Conservation (phyloP, 2,797 vertebrate species). For the Enoplosus armatus region DNA sequence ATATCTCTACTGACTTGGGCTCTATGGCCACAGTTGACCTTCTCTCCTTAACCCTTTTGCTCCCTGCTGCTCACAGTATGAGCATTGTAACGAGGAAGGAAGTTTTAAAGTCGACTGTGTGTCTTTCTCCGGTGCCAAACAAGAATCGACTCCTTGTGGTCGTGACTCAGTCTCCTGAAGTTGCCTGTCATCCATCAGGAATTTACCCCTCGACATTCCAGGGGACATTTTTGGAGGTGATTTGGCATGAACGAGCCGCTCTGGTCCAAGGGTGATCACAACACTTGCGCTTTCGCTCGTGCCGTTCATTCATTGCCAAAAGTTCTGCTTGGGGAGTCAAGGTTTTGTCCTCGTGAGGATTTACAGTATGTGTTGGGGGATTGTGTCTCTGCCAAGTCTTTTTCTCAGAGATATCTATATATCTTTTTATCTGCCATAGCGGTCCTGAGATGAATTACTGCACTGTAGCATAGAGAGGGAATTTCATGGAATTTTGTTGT, state of each 20-base stretch:
- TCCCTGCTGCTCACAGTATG: slow-evolving; percentile 66
- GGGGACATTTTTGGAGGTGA: slow-evolving; percentile 57
- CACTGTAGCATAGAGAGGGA: not conserved
- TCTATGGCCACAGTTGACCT: slow-evolving; percentile 70
- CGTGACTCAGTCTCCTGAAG: slow-evolving; percentile 51
- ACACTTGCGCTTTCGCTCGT: slow-evolving; percentile 72
- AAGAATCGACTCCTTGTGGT: slow-evolving; percentile 65
- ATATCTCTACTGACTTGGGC: slow-evolving; percentile 58
- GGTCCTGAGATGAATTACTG: slow-evolving; percentile 1
- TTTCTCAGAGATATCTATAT: slow-evolving; percentile 15
- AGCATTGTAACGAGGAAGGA: slow-evolving; percentile 68
- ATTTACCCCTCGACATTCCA: slow-evolving; percentile 72
- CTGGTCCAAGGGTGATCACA: slow-evolving; percentile 73
- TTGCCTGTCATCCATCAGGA: slow-evolving; percentile 40
- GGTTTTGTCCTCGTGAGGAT: slow-evolving; percentile 44
- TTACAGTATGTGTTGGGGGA: slow-evolving; percentile 24
- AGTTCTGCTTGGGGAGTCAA: slow-evolving; percentile 34
- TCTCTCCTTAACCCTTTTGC: slow-evolving; percentile 63
- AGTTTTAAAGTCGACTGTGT: slow-evolving; percentile 59
- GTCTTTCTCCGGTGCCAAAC: slow-evolving; percentile 51
- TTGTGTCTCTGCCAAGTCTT: slow-evolving; percentile 20
- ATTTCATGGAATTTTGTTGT: slow-evolving; percentile 3
- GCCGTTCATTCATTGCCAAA: slow-evolving; percentile 55
- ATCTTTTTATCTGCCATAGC: slow-evolving; percentile 10
- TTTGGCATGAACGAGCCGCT: slow-evolving; percentile 37